A percentile compares a stretch with the other conserved stretches of the same genome.
Evolutionary conservation across 2,113 vertebrate species (phyloP).

Genomic region (Platichthys flesus): DNA sequence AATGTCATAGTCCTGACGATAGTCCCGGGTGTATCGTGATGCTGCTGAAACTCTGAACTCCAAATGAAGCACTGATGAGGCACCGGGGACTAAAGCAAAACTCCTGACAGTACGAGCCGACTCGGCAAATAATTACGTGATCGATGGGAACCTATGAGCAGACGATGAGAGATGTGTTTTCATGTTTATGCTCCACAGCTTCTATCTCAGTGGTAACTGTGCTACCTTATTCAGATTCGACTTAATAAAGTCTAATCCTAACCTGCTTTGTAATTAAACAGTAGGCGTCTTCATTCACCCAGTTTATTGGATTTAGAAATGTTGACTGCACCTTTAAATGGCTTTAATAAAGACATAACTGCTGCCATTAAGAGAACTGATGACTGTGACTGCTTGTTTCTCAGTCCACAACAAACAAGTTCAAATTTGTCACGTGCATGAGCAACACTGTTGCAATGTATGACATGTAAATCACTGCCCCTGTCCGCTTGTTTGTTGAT

Average conservation of each 20-base stretch:
- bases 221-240: background rate
- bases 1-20: conserved; percentile 59
- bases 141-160: conserved; percentile 3
- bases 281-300: background rate
- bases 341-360: background rate
- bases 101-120: conserved; percentile 34
- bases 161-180: background rate
- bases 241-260: background rate
- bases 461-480: background rate
- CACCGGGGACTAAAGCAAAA: conserved; percentile 56
- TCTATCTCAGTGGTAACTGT: background rate
- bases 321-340: background rate
- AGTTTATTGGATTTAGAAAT: background rate
- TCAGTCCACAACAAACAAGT: background rate
- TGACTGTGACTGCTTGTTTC: background rate
- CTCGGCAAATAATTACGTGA: conserved; percentile 44
- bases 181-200: conserved; percentile 2
- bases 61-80: conserved; percentile 49
- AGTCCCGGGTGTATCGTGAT: conserved; percentile 43
- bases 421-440: background rate
- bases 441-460: background rate
- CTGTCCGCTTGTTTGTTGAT: no score
- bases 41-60: conserved; percentile 46
- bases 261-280: background rate
- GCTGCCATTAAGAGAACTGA: conserved; percentile 1